Conservation (phyloP, 2,113 vertebrate genomes). For the Xenus cinereus region DNA sequence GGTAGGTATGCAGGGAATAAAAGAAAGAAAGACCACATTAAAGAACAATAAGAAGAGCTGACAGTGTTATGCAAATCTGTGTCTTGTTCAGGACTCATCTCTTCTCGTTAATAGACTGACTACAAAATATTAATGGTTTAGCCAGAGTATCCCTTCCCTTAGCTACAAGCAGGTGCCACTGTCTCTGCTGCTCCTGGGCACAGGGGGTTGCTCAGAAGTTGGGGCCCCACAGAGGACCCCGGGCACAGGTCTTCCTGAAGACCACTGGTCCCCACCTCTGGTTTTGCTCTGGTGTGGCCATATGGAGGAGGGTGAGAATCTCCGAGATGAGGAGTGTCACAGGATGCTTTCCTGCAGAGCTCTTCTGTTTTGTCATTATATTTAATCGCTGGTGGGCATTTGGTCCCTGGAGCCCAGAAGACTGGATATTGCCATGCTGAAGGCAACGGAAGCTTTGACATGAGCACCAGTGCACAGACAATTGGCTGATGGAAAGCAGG, state of each 20-base stretch:
- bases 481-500: neutral
- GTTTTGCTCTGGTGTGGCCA: neutral
- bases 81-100: neutral
- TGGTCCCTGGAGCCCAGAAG: neutral
- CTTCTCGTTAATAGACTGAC: neutral
- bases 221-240: neutral
- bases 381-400: neutral
- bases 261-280: rapidly evolving
- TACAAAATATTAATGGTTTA: neutral
- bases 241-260: neutral
- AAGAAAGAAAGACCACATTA: neutral
- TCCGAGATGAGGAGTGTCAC: neutral
- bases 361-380: neutral
- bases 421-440: neutral
- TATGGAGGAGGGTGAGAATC: neutral
- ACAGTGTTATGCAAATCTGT: neutral
- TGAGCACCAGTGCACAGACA: neutral
- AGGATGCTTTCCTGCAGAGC: neutral
- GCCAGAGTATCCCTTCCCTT: neutral
- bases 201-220: neutral
- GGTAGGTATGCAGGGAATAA: neutral
- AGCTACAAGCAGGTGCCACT: neutral
- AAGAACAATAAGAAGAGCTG: neutral
- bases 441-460: neutral
- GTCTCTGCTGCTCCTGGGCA: neutral